phyloP scores from a whole-genome alignment of 1,140 invertebrate species.

The Heterodera schachtii region DNA sequence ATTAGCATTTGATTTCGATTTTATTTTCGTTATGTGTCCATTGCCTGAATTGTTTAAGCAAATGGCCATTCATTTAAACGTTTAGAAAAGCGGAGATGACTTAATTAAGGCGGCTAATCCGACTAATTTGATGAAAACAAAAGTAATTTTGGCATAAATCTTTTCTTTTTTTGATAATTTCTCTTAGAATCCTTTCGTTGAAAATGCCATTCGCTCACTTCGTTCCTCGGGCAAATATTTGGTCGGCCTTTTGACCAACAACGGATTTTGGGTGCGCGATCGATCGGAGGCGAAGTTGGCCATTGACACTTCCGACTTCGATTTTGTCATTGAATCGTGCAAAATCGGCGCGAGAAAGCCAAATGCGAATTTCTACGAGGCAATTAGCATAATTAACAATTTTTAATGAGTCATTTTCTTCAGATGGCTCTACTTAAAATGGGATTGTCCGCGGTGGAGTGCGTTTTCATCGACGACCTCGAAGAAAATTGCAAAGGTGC shows the following conservation, averaged over 20 bases:
- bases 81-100: constrained; percentile 8
- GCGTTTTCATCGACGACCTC: constrained; percentile 45
- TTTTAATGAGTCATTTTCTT: not conserved
- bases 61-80: not conserved
- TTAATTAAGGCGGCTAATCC: not conserved
- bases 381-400: constrained; percentile 4
- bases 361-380: constrained; percentile 32
- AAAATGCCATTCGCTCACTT: constrained; percentile 5
- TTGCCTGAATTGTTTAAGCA: too few relatives aligned
- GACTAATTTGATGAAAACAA: not conserved
- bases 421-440: constrained; percentile 30
- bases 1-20: too few relatives aligned
- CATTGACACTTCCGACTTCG: constrained; percentile 20
- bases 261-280: constrained; percentile 35
- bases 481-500: constrained; percentile 43
- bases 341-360: constrained; percentile 34
- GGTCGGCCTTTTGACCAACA: constrained; percentile 34
- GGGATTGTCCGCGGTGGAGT: constrained; percentile 19
- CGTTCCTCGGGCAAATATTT: constrained; percentile 11
- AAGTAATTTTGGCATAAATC: not conserved
- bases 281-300: constrained; percentile 21
- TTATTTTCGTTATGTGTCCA: too few relatives aligned
- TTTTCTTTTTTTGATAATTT: constrained; percentile 12
- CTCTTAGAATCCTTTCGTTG: constrained; percentile 15
- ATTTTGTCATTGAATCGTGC: constrained; percentile 40